Percentiles rank a stretch among this genome's conserved stretches.
Conservation (phyloP, 2,888 invertebrate species). For the Dugesia japonica region DNA sequence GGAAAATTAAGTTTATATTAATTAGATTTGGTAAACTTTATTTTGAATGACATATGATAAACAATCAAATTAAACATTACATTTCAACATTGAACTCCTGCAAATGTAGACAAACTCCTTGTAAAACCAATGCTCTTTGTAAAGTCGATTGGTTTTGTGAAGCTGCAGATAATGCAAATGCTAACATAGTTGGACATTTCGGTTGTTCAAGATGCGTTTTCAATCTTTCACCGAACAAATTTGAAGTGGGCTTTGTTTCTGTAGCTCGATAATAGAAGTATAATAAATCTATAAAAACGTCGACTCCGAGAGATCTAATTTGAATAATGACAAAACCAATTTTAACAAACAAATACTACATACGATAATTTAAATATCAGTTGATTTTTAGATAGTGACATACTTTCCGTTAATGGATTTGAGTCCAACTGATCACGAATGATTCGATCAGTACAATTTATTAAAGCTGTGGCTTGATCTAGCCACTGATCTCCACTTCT, state of each 20-base stretch:
- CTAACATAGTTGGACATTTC: background rate
- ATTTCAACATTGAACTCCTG: background rate
- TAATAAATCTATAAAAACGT: background rate
- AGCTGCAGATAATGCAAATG: background rate
- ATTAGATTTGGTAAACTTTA: too few species aligned
- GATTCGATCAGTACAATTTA: background rate
- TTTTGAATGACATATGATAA: too few species aligned
- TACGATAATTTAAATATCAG: conserved; percentile 6
- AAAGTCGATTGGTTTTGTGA: background rate
- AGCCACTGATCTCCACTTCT: conserved; percentile 9
- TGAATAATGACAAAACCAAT: too few species aligned
- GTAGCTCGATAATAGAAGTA: conserved; percentile 24
- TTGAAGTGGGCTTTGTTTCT: background rate
- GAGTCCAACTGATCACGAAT: background rate
- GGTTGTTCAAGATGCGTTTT: conserved; percentile 11
- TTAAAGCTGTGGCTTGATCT: background rate
- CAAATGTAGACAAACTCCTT: background rate
- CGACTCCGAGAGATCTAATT: conserved; percentile 3
- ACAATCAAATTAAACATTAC: too few species aligned
- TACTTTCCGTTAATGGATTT: background rate
- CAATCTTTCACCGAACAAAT: background rate
- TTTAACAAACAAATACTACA: background rate
- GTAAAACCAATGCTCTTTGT: background rate
- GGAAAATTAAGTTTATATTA: too few species aligned
- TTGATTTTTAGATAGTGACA: background rate